Conservation (phyloP, 2,113 vertebrate genomes). For the Collichthys lucidus region DNA sequence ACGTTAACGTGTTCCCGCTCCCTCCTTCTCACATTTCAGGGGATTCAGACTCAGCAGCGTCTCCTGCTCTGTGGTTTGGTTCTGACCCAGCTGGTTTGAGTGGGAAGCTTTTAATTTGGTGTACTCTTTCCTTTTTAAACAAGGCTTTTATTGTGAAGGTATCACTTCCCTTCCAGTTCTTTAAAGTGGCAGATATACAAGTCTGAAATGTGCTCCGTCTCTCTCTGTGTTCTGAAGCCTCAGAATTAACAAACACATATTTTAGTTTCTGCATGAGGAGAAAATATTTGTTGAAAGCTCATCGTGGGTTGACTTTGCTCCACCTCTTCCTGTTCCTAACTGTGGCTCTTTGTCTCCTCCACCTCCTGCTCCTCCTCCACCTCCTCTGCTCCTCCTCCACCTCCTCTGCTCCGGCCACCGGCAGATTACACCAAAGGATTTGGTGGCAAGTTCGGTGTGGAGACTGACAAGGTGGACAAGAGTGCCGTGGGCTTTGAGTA, state of each 20-base stretch:
- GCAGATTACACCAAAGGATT: slow-evolving; percentile 94
- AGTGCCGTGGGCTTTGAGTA: slow-evolving; percentile 96
- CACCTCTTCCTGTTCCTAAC: slow-evolving; percentile 10
- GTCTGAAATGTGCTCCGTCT: background rate
- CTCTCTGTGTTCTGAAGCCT: background rate
- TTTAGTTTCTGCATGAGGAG: background rate
- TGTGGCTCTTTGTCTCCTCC: background rate
- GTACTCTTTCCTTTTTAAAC: background rate
- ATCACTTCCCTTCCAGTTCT: background rate
- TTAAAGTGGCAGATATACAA: background rate
- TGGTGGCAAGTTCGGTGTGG: slow-evolving; percentile 93
- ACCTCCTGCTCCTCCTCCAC: too few species aligned
- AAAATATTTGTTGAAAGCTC: background rate
- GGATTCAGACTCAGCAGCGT: background rate
- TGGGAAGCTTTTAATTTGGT: background rate
- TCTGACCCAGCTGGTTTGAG: background rate
- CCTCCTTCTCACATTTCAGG: slow-evolving; percentile 2
- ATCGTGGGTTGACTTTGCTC: background rate
- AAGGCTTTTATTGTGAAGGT: background rate
- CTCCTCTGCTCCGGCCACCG: background rate
- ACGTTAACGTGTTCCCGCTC: background rate
- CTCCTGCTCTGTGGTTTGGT: slow-evolving; percentile 1
- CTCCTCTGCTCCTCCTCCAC: background rate
- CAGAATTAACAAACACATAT: background rate
- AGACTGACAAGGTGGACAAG: slow-evolving; percentile 96